Evolutionary conservation across 2,797 vertebrate species (phyloP), one percentile per base, ranked within the genome.

Genomic region (Lophius americanus): DNA sequence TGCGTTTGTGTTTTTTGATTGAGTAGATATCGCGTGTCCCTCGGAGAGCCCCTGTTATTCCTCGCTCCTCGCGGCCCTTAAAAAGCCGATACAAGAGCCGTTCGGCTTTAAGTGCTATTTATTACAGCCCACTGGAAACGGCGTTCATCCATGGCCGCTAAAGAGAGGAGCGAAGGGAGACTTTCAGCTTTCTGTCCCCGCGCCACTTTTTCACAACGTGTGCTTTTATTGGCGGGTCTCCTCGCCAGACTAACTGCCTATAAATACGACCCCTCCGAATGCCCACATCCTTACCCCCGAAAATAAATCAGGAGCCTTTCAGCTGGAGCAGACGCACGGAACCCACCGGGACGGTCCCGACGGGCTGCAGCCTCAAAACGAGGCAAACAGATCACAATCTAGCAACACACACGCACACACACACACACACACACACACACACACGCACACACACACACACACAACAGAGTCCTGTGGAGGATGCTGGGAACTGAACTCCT

Each of bases 261-360:
- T 92, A 93, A 93, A 94, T 93, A 94, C 72, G 90, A 91, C 86
- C 87, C 79, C 88, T 92, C 87, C 79, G 82, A 92, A 91, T 90
- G 87, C 83, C 91, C 91, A 92, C 92, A 94, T 94, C 93, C 93
- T 90, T 79, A 78, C 83, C 88, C 88, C 88, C 23, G 62, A 89
- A 91, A 93, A 92, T 92, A 91, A 90, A 88, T 90, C 77, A 89
- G 68, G 76, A 61, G 82, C 83, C 84, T 85, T 78, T 88, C 71
- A 73, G 88, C 79, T 49, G 55, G 59, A 83, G 80, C 75, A 84
- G 75, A 89, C 83, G 64, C 84, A 79, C 58, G 67, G 88, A 85
- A 85, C 81, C 88, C 81, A 68, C 66, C 68, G 57, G 82, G 87
- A 88, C 81, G 67, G 70, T 78, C 73, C 62, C 51, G 73, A 61